Evolutionary conservation across 1,140 invertebrate species (phyloP), one percentile per base, ranked within the genome.

Genomic region (Pararge aegeria): DNA sequence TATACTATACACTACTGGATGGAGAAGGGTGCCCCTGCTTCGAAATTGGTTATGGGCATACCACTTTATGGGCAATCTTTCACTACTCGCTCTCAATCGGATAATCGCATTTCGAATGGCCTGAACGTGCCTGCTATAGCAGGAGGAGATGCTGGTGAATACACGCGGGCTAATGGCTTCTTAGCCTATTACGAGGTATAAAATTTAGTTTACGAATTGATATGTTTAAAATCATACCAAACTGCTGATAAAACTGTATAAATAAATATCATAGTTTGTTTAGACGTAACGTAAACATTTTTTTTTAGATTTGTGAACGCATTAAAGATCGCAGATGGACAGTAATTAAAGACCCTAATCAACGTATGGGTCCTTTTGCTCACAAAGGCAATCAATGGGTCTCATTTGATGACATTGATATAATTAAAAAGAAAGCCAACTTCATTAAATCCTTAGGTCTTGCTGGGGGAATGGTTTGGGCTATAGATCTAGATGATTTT

Each of bases 51-150:
- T 0, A 94, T 98, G 93, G 97, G 97, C 50, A 95, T 98, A 92
- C 96, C 96, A 0, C 80, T 97, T n/a, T 98, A 98, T 76, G 97
- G 96, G 0, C 96, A 97, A 78, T 94, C 95, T 0, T 98, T 97
- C 73, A 93, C 94, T 0, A 86, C 89, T 24, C 62, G 66, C 53
- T 78, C 80, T 24, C 68, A 75, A 74, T 65, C 75, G 73, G 18
- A 65, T 58, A 52, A 59, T 12, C 44, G 49, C 20, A 50, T 24
- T 24, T 3, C 48, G 0, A 64, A 56, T 68, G 94, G 93, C 0
- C 77, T 97, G 1, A 96, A 96, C 74, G 91, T 94, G 0, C 93
- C 94, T 16, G 95, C 96, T 0, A 92, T 94, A 19, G 93, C 93
- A 7, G 93, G 94, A 13, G 96, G 96, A 1, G 91, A 93, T 62